phyloP scores from a whole-genome alignment of 35 echinoderm and acorn worm genomes.

The Apostichopus californicus region DNA sequence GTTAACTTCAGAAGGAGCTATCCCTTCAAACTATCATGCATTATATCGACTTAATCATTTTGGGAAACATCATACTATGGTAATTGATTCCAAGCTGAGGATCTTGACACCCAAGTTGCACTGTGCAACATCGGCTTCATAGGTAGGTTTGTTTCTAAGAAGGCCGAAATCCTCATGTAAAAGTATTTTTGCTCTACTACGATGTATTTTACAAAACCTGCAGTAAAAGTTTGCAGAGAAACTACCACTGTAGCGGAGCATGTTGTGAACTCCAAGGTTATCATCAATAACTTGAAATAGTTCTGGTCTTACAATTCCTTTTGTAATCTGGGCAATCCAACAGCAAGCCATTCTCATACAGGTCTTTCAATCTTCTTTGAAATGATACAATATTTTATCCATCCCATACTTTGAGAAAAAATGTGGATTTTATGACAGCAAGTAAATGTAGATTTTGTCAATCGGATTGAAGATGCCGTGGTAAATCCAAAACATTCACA shows the following conservation, averaged over 20 bases:
- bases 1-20: conserved; percentile 2
- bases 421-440: conserved; percentile 30
- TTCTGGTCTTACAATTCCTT: conserved; percentile 36
- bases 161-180: conserved; percentile 19
- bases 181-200: neutral
- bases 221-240: conserved; percentile 40
- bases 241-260: conserved; percentile 45
- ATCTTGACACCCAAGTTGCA: conserved; percentile 19
- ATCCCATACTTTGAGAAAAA: conserved; percentile 53
- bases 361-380: conserved; percentile 40
- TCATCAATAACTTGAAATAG: conserved; percentile 31
- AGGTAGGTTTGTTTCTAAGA: neutral
- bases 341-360: neutral
- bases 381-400: conserved; percentile 19
- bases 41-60: neutral
- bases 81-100: conserved; percentile 42
- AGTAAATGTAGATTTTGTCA: conserved; percentile 43
- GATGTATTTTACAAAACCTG: conserved; percentile 39
- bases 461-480: conserved; percentile 30
- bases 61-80: conserved; percentile 29
- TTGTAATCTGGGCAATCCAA: conserved; percentile 9
- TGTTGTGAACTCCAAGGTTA: conserved; percentile 47
- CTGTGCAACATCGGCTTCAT: conserved; percentile 29
- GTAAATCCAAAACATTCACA: conserved; percentile 39
- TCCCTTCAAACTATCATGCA: conserved; percentile 12